phyloP scores from a whole-genome alignment of 53 echinoderm and acorn worm genomes.

The Luidia sarsii region DNA sequence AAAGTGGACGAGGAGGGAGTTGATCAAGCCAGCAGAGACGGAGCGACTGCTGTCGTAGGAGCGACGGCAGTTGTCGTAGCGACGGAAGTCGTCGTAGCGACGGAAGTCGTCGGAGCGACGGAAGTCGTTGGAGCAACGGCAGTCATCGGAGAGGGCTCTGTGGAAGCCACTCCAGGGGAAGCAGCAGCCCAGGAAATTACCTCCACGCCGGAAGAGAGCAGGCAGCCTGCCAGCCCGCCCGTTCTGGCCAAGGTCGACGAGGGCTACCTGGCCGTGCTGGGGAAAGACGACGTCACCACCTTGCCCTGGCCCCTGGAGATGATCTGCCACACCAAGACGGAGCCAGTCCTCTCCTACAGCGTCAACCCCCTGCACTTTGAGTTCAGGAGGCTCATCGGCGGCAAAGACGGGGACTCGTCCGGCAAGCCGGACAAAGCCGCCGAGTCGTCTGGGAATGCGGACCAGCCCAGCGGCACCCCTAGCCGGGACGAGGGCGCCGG shows the following conservation, averaged over 20 bases:
- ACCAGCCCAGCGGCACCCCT: neutral
- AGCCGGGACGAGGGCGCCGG: neutral
- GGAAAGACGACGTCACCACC: conserved; percentile 76
- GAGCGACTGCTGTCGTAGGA: no score
- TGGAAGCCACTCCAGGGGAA: no score
- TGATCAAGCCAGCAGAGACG: conserved; percentile 1
- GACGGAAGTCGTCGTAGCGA: no score
- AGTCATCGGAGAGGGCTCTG: no score
- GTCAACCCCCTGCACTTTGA: conserved; percentile 90
- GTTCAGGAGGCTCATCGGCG: conserved; percentile 65
- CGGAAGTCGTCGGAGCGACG: no score
- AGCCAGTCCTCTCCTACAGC: conserved; percentile 77
- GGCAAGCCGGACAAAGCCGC: conserved; percentile 11
- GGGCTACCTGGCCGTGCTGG: conserved; percentile 76
- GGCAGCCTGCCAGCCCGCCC: conserved; percentile 21
- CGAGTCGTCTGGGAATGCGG: neutral
- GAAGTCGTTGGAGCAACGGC: no score
- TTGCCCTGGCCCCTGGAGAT: conserved; percentile 88
- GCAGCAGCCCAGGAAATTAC: neutral
- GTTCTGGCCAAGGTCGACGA: conserved; percentile 69
- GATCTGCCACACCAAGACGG: conserved; percentile 63
- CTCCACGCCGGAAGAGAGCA: neutral
- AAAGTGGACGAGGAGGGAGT: neutral
- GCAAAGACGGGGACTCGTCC: conserved; percentile 10
- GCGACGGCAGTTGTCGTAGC: no score